phyloP scores from a whole-genome alignment of 2,113 vertebrate genomes.

The Dipodomys spectabilis region DNA sequence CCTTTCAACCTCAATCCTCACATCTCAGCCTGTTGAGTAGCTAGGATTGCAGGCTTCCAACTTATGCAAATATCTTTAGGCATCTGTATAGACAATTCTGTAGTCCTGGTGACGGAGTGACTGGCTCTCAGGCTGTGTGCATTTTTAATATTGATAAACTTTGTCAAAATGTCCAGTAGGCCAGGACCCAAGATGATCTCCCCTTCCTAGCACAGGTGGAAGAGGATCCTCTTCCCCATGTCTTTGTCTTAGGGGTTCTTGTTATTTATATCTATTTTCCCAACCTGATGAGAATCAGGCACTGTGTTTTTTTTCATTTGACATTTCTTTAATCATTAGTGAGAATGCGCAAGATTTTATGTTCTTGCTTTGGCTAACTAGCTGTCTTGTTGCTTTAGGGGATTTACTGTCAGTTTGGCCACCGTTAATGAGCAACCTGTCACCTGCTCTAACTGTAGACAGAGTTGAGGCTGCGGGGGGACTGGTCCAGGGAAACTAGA shows the following conservation, averaged over 20 bases:
- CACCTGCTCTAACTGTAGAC: not conserved
- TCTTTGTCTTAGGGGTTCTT: not conserved
- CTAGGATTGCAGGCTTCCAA: not conserved
- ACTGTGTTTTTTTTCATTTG: not conserved
- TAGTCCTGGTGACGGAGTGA: not conserved
- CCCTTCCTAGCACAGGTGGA: not conserved
- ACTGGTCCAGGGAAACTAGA: not conserved
- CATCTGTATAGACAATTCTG: no score
- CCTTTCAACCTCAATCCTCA: no score
- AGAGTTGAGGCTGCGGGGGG: not conserved
- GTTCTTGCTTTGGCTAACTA: not conserved
- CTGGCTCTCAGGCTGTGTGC: no score
- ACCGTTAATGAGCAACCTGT: not conserved
- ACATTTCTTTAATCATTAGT: not conserved
- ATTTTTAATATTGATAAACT: not conserved
- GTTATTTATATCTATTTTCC: no score
- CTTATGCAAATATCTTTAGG: not conserved
- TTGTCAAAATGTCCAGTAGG: not conserved
- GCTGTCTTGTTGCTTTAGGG: slow-evolving; percentile 10
- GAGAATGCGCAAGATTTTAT: not conserved
- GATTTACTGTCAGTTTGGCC: not conserved
- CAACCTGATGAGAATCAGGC: not conserved
- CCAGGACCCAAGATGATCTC: not conserved
- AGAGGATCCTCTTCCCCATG: not conserved
- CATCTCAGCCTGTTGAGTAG: no score